Evolutionary conservation across 2,113 vertebrate genomes (phyloP).

Genomic region (Amblyornis subalaris): DNA sequence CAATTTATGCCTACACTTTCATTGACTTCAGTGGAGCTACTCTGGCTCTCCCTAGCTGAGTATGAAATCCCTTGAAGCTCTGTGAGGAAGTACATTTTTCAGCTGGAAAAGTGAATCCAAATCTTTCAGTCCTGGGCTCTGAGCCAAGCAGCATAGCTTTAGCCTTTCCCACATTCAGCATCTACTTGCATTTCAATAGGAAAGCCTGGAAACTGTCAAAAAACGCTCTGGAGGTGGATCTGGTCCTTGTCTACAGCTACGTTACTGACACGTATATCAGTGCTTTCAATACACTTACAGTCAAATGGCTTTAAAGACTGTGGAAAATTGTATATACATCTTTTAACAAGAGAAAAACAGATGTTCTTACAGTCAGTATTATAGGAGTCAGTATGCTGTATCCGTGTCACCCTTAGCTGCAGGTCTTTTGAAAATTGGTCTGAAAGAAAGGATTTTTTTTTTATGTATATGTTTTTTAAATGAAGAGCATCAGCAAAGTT

Average conservation of each 20-base stretch:
- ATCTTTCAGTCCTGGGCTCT: slow-evolving; percentile 50
- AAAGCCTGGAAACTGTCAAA: slow-evolving; percentile 65
- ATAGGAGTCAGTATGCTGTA: background rate
- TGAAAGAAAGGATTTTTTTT: background rate
- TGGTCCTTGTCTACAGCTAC: slow-evolving; percentile 51
- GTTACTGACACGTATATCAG: slow-evolving; percentile 37
- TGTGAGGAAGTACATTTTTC: slow-evolving; percentile 43
- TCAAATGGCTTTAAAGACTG: slow-evolving; percentile 37
- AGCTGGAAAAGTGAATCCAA: slow-evolving; percentile 39
- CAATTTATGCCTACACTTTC: background rate
- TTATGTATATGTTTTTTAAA: background rate
- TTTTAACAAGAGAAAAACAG: slow-evolving; percentile 41
- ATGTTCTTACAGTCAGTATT: slow-evolving; percentile 6
- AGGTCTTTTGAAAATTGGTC: background rate
- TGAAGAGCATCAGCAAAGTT: background rate
- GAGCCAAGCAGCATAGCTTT: slow-evolving; percentile 53
- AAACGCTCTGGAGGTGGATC: slow-evolving; percentile 40
- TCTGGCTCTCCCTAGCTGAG: background rate
- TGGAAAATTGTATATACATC: slow-evolving; percentile 47
- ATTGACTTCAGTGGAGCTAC: background rate
- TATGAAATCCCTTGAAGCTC: background rate
- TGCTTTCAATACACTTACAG: slow-evolving; percentile 10
- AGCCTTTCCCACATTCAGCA: slow-evolving; percentile 63
- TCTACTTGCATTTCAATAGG: slow-evolving; percentile 47
- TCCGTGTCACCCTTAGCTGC: background rate